Evolutionary conservation across 2,888 invertebrate genomes (phyloP).

Genomic region (Nymphalis polychloros): DNA sequence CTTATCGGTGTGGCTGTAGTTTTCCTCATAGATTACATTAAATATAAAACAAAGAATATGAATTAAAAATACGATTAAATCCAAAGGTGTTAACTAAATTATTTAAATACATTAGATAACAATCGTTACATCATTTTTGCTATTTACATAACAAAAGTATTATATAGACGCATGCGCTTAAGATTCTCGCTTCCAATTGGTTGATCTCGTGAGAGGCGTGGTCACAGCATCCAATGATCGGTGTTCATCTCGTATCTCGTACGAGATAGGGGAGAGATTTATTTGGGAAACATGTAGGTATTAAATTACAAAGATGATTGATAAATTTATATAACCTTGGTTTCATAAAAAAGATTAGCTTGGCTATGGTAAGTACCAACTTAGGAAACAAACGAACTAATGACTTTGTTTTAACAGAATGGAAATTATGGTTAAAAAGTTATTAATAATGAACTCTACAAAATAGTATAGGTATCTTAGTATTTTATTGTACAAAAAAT

Average conservation of each 20-base stretch:
- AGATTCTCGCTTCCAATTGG: constrained; percentile 55
- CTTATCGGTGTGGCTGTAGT: too few relatives aligned
- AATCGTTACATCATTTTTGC: constrained; percentile 27
- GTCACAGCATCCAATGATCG: constrained; percentile 66
- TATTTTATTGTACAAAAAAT: too few relatives aligned
- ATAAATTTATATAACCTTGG: constrained; percentile 6
- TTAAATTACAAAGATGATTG: constrained; percentile 8
- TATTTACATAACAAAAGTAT: constrained; percentile 30
- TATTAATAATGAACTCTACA: background rate
- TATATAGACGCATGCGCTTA: constrained; percentile 33
- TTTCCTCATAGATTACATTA: too few relatives aligned
- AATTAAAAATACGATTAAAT: background rate
- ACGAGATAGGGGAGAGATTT: constrained; percentile 43
- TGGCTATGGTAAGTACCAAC: background rate
- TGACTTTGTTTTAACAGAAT: too few relatives aligned
- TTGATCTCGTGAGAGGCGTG: constrained; percentile 49
- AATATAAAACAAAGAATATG: background rate
- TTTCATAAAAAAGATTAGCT: background rate
- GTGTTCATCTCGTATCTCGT: constrained; percentile 42
- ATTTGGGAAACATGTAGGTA: constrained; percentile 11
- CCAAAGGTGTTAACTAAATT: background rate
- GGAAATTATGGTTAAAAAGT: too few relatives aligned
- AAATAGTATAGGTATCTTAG: too few relatives aligned
- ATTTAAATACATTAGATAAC: constrained; percentile 19
- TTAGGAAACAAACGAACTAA: too few relatives aligned